Evolutionary conservation across 2,113 vertebrate species (phyloP), one percentile per base, ranked within the genome.

Genomic region (Urocolius indicus): DNA sequence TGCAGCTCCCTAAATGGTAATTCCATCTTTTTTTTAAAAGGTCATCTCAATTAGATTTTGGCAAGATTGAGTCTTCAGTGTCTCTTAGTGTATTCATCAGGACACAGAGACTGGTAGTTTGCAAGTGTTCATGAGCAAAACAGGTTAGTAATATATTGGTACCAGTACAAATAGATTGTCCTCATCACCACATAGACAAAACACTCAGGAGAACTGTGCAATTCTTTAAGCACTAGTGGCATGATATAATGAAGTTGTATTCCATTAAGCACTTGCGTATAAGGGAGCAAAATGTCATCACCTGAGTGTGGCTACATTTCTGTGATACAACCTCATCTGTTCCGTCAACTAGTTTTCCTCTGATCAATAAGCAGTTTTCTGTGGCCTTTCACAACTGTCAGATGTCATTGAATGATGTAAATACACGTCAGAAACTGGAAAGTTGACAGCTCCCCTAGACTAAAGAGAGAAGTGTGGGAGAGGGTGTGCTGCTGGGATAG

Each of bases 321-420:
- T 98, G 96, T 96, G 97, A 98, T 98, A 98, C 98, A 98, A 98
- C 98, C 98, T 99, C 98, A 98, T 99, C 99, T 99, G 98, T 98
- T 99, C 98, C 98, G 89, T 98, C 99, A 99, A 99, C 99, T 98
- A 98, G 98, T 99, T 99, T 99, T 98, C 98, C 97, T 96, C 94
- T 98, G 98, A 99, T 99, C 99, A 99, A 99, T 99, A 99, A 98
- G 98, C 98, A 98, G 98, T 99, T 99, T 99, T 99, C 99, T 98
- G 98, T 99, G 99, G 98, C 99, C 99, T 99, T 99, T 99, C 98
- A 97, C 94, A 97, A 97, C 98, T 99, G 99, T 99, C 99, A 99
- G 98, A 98, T 99, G 98, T 98, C 98, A 98, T 99, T 98, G 98
- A 98, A 97, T 98, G 98, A 99, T 99, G 98, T 98, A 99, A 99